Base-by-base conservation (phyloP, 1,140 invertebrate species). In the Bombus balteatus region DNA sequence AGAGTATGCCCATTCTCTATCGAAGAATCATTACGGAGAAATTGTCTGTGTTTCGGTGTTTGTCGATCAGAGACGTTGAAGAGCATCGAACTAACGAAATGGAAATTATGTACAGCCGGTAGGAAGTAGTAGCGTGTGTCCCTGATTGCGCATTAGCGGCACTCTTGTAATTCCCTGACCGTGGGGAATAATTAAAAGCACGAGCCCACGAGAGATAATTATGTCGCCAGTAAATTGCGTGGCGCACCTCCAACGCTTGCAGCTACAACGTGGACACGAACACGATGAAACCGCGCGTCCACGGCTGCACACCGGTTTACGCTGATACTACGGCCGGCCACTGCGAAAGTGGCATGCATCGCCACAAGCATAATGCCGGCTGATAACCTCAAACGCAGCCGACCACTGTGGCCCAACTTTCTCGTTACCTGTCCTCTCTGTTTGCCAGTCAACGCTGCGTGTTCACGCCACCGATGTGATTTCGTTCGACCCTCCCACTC, bases 131-230 rank as follows among this genome's bases (percentile, higher is more conserved):
- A 75, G 39, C 66, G 37, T 32, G 53, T 59, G 71, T 81, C 72
- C 71, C 72, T 86, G 81, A 86, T 86, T 83, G 85, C 65, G 85
- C 85, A 75, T 86, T 86, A 86, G 85, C 43, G 72, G 73, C 81
- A 74, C 80, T 72, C 70, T 78, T 87, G 81, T 84, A 84, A 78
- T 87, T 78, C 81, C 73, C 81, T 37, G 84, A 37, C 79, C 79
- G 72, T 87, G 72, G 86, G 83, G 86, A 87, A 87, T 87, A 87
- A 87, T 87, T 87, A 87, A 87, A 87, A 87, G 86, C 83, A 87
- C 86, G 82, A 79, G 83, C 83, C 86, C 83, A 81, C 76, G 70
- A 75, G 86, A 86, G 83, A 86, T 87, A 87, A 87, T 87, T 87
- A 87, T 87, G 76, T 79, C 66, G 83, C 57, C 77, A 41, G 86